Evolutionary conservation across 2,113 vertebrate genomes (phyloP).

Genomic region (Rynchops niger): DNA sequence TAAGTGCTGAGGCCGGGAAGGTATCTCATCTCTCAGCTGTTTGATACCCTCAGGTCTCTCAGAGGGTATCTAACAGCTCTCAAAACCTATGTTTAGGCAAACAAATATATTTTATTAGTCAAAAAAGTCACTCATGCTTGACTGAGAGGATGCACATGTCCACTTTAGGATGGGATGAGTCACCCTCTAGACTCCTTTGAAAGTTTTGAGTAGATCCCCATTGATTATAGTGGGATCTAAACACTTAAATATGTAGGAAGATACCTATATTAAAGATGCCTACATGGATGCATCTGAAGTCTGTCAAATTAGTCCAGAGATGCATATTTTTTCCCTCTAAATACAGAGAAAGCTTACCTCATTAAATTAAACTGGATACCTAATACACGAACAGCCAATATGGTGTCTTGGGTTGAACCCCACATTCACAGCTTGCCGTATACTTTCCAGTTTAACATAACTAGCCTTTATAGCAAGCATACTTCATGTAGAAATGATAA

Average conservation of each 20-base stretch:
- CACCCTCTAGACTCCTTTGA: neutral
- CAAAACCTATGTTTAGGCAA: neutral
- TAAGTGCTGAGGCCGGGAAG: neutral
- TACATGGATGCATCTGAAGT: neutral
- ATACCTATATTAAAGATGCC: neutral
- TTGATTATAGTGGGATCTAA: neutral
- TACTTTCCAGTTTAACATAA: neutral
- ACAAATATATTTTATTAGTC: neutral
- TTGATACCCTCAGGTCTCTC: too few relatives aligned
- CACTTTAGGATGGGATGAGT: neutral
- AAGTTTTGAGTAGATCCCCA: neutral
- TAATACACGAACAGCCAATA: neutral
- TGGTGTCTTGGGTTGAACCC: neutral
- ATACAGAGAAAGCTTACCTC: neutral
- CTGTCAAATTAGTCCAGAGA: neutral
- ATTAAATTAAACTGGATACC: neutral
- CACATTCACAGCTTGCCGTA: neutral
- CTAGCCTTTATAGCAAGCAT: neutral
- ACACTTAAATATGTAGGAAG: neutral
- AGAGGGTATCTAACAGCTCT: neutral
- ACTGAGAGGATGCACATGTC: accelerated
- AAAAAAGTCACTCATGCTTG: neutral
- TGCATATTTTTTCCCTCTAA: neutral
- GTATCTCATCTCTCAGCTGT: neutral
- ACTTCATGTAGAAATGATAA: neutral